Base-by-base conservation (phyloP, 2,797 vertebrate species). In the Siniperca scherzeri region DNA sequence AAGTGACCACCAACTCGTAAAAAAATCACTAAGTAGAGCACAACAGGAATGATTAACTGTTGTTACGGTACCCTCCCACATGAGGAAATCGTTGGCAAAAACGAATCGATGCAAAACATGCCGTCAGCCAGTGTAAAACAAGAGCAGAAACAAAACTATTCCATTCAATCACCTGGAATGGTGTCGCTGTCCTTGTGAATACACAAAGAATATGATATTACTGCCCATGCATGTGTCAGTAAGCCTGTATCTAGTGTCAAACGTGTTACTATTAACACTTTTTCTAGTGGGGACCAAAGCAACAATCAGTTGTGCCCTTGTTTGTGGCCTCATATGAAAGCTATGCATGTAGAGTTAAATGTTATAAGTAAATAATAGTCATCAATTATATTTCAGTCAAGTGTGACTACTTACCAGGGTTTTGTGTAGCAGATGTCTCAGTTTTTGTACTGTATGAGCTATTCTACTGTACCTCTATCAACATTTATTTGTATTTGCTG, bases 51-150 rank as follows among this genome's bases (percentile, higher is more conserved):
- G 2, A 70, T 56, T 16, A n/a, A 14, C n/a, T 50, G 46, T 44
- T 66, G n/a, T 76, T 66, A 56, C 22, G 56, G 21, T n/a, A 57
- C 30, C 14, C 66, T n/a, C 16, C 33, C 12, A 77, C 72, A 69
- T 60, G 14, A 57, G 69, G 42, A 74, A 72, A 76, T 53, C 7
- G 3, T 22, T 38, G 25, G 25, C 38, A 46, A 78, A 62, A 25
- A 56, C 70, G 48, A 70, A 25, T 65, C 60, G 3, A 25, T 21
- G 25, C 55, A 64, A 70, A 70, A 66, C 27, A 53, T 7, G 3
- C 48, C 33, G 7, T 59, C 14, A 21, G 53, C 33, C 25, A 17
- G 25, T 52, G 25, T 60, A 55, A 81, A 76, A 21, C 8, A 46
- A 30, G n/a, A 66, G 7, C 1, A 1, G 53, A 68, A 56, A 55